Base-by-base conservation (phyloP, 2,113 vertebrate species). In the Carlito syrichta region DNA sequence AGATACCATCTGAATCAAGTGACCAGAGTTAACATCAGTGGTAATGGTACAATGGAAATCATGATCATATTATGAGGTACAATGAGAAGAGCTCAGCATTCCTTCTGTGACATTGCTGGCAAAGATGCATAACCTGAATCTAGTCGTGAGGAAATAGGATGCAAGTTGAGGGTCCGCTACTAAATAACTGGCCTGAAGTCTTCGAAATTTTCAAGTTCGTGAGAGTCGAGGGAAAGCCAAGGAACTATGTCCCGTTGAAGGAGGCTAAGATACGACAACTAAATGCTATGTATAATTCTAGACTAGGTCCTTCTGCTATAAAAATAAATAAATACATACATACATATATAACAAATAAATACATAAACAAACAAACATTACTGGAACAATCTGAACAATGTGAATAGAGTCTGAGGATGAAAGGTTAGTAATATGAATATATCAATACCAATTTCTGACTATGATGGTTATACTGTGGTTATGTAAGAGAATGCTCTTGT, bases 141-240 rank as follows among this genome's bases (percentile, higher is more conserved):
- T 78, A 32, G n/a, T 48, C 63, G n/a, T 19, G 10, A 48, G 52
- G 25, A 91, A 82, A 43, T 9, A 54, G n/a, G n/a, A n/a, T n/a
- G n/a, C n/a, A n/a, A n/a, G n/a, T n/a, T n/a, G n/a, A n/a, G n/a
- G n/a, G n/a, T n/a, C n/a, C n/a, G n/a, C 48, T 81, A 45, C 7
- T 79, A 56, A 94, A 48, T 40, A 87, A 76, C 0, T 71, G n/a
- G 32, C 66, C 48, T 43, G 45, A 68, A 68, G 50, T 43, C 17
- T 60, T 91, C 8, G 8, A 85, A 89, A 32, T 12, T 35, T 60
- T 86, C 74, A 88, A 85, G 66, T 77, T 89, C 69, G 81, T 69
- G 12, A 35, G 86, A 76, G 52, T 90, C 48, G 71, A 85, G 38
- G 63, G 56, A 74, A 96, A 30, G 45, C 3, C 16, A 45, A 83